A percentile compares a stretch with the other conserved stretches of the same genome.
These are phyloP conservation scores for Aurelia sp. DNA, from an alignment of 30 jellyfish, hydroid and myxozoan genomes.

Conservation along the genomic window DNA sequence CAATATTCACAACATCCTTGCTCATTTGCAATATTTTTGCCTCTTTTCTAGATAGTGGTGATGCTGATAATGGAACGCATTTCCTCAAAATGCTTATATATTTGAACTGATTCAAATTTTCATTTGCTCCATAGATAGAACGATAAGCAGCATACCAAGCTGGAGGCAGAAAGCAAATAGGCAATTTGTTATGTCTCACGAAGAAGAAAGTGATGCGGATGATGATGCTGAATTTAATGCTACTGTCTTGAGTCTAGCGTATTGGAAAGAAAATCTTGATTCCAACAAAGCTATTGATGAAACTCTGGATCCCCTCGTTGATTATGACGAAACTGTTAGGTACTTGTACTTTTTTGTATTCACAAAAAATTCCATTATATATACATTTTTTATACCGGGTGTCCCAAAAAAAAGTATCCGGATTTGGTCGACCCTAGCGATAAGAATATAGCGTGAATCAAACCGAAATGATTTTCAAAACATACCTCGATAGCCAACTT, in stretches of 20 bases:
- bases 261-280: slow-evolving; percentile 44
- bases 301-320: slow-evolving; percentile 3
- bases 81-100: too few species aligned
- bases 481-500: too few species aligned
- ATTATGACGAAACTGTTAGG: slow-evolving; percentile 54
- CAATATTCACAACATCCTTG: too few species aligned
- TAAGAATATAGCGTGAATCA: too few species aligned
- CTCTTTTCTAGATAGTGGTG: too few species aligned
- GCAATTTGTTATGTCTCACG: not conserved
- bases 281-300: not conserved
- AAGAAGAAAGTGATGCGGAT: slow-evolving; percentile 6
- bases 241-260: slow-evolving; percentile 25
- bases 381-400: too few species aligned
- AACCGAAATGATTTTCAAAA: too few species aligned
- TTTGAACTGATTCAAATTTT: not conserved
- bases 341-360: not conserved
- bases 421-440: too few species aligned
- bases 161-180: slow-evolving; percentile 14
- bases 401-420: too few species aligned
- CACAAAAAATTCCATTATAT: not conserved
- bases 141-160: slow-evolving; percentile 19
- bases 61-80: too few species aligned
- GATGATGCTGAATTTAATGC: slow-evolving; percentile 47
- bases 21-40: too few species aligned
- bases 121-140: not conserved